Base-by-base conservation (phyloP, 2,888 invertebrate genomes). In the Bedellia somnulentella region DNA sequence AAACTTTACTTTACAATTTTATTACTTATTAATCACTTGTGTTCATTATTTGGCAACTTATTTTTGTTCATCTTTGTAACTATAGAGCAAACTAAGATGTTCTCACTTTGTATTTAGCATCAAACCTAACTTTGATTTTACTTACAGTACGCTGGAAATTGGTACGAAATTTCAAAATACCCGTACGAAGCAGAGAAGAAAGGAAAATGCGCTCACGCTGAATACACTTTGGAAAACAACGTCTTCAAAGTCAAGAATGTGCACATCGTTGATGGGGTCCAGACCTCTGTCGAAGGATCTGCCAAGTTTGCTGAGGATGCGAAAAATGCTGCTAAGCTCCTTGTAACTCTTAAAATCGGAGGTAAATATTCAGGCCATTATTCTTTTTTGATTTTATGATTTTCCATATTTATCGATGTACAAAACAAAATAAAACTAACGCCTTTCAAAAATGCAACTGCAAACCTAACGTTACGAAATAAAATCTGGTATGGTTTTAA, bases 121-220 rank as follows among this genome's bases (percentile, higher is more conserved):
- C n/a, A n/a, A n/a, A n/a, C n/a, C 18, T 18, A 18, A 18, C 18
- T 18, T 9, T 18, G 5, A 6, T 18, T 9, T 18, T 5, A 6
- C 18, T 9, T 9, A 18, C 61, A 82, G 82, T 82, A 80, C 48
- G 52, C 79, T 49, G 85, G 85, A 24, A 64, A 70, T 39, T 85
- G 85, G 85, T 85, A 81, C 47, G 85, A 85, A 55, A 77, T 78
- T 17, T 80, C 82, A 42, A 78, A 81, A 42, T 80, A 81, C 44
- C 81, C 82, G 31, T 73, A 78, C 11, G 42, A 79, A 5, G 78
- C 79, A 23, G 80, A 85, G 56, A 63, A 80, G 37, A 78, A 70
- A 2, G 82, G 81, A 2, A 79, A 80, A 45, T 81, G 84, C 45
- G 75, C 76, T 0, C 73, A 76, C 5, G 80, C 83, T 1, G 78